Evolutionary conservation across 2,113 vertebrate species (phyloP), one percentile per base, ranked within the genome.

Genomic region (Cisticola juncidis): DNA sequence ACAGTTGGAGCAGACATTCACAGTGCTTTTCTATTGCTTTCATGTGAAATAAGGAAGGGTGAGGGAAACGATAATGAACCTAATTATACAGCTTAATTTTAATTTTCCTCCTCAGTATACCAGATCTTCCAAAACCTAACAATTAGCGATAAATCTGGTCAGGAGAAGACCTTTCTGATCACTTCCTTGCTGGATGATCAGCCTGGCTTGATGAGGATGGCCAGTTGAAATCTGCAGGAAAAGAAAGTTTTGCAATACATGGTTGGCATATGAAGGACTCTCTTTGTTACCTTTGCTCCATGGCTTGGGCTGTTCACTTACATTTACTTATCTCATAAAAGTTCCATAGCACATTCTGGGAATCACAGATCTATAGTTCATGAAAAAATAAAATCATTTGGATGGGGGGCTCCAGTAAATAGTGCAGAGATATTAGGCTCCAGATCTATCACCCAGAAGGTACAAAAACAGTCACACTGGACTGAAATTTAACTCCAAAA

Each of bases 351-450:
- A 5, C 7, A 31, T 73, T 81, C 40, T 58, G 35, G 7, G 16
- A 86, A 61, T 61, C 47, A 35, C 6, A 86, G 11, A 19, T 29
- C 13, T 45, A 2, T 7, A 8, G 14, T 42, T 10, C 14, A 61
- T 21, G 5, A 36, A 17, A 78, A 48, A 88, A 61, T 69, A 65
- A 80, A 79, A 71, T n/a, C 7, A 12, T 14, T 11, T 15, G 23
- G 5, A 5, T 77, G 12, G 12, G 4, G 65, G 6, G 19, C 12
- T 58, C 11, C 7, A 62, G 42, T 73, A 87, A 90, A 84, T 8
- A 76, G 0, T 7, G 3, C 2, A 78, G 33, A 22, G 7, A 68
- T 26, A 26, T 1, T 38, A 8, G 7, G 9, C 12, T 56, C 16
- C 42, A 68, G 26, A 70, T 24, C 12, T 77, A 13, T 35, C 17